Evolutionary conservation across 2,113 vertebrate species (phyloP).

Genomic region (Pholis gunnellus): DNA sequence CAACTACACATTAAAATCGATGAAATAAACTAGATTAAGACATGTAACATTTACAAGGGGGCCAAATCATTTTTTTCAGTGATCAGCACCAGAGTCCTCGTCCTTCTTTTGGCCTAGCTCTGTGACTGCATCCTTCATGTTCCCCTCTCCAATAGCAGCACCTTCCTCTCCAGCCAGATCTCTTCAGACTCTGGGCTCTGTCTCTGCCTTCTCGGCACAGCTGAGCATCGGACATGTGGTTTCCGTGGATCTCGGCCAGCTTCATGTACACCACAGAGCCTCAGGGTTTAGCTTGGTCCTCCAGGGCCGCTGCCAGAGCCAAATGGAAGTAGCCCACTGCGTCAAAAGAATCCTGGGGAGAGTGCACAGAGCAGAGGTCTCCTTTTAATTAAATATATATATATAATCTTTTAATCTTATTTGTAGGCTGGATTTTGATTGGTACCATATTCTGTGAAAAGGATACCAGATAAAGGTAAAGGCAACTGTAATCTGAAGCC

Average conservation of each 20-base stretch:
- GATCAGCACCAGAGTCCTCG: constrained; percentile 20
- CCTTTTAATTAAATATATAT: background rate
- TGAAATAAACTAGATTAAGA: too few relatives aligned
- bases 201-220: constrained; percentile 80
- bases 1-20: too few relatives aligned
- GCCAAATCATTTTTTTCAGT: too few relatives aligned
- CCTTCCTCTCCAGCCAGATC: constrained; percentile 64
- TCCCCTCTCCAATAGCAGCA: constrained; percentile 36
- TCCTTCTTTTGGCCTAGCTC: constrained; percentile 22
- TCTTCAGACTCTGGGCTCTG: constrained; percentile 77
- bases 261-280: constrained; percentile 87
- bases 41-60: too few relatives aligned
- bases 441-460: background rate
- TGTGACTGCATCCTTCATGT: constrained; percentile 2
- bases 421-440: background rate
- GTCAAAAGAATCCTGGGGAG: constrained; percentile 90
- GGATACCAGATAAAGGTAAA: background rate
- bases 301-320: constrained; percentile 91
- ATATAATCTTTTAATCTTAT: background rate
- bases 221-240: constrained; percentile 74
- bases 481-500: background rate
- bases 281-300: constrained; percentile 84
- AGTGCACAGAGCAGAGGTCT: background rate
- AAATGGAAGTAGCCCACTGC: constrained; percentile 93
- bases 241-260: constrained; percentile 85